Percentiles rank a stretch among this genome's conserved stretches.
Evolutionary conservation across 2,888 invertebrate genomes (phyloP).

Genomic region (Rhogogaster chlorosoma): DNA sequence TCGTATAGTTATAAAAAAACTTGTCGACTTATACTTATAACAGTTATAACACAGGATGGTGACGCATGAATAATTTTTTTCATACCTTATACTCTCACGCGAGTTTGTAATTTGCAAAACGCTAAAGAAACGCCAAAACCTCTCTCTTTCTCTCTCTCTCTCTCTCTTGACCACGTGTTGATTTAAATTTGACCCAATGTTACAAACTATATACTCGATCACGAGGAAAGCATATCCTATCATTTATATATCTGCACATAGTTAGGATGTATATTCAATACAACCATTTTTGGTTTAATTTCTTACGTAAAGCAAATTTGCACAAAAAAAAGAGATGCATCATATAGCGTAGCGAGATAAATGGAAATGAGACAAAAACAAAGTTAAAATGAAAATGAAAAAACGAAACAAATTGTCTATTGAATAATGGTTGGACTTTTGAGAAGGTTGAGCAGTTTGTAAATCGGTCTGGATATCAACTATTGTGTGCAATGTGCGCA

Average conservation of each 20-base stretch:
- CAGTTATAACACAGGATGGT: background rate
- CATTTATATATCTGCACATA: background rate
- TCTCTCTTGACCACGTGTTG: background rate
- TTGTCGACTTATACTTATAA: background rate
- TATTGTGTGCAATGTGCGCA: background rate
- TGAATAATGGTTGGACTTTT: background rate
- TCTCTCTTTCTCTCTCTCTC: background rate
- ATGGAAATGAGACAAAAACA: no score
- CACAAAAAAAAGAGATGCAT: background rate
- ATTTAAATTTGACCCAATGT: background rate
- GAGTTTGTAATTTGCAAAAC: background rate
- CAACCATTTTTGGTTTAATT: background rate
- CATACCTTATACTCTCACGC: background rate
- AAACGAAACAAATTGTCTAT: background rate
- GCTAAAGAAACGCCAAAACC: background rate
- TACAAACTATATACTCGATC: background rate
- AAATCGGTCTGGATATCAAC: background rate
- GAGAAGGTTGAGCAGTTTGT: background rate
- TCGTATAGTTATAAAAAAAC: background rate
- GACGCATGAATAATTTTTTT: background rate
- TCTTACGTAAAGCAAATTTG: background rate
- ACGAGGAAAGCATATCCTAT: background rate
- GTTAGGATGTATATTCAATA: no score
- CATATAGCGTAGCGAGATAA: no score
- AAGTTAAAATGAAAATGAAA: no score